Percentiles rank a stretch among this genome's conserved stretches.
phyloP scores from a whole-genome alignment of 2,888 invertebrate genomes.

The Metopia argyrocephala region DNA sequence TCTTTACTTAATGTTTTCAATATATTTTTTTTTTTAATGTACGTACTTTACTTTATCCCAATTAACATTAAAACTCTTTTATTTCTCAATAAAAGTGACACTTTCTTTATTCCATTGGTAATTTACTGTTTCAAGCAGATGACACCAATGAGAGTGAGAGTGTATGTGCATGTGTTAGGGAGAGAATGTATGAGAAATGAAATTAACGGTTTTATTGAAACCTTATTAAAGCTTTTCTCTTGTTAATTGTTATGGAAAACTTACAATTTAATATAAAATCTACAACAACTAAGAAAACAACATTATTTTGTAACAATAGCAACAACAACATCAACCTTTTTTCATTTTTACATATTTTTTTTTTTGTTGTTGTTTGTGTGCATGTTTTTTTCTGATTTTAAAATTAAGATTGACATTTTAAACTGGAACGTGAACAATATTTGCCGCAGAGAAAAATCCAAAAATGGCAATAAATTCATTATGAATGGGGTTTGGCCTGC shows the following conservation, averaged over 20 bases:
- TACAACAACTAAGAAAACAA: neutral
- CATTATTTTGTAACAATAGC: neutral
- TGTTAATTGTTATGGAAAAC: neutral
- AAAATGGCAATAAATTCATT: neutral
- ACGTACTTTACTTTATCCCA: too few species aligned
- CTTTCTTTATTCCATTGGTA: neutral
- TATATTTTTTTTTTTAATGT: too few species aligned
- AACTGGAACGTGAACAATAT: neutral
- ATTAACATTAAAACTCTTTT: neutral
- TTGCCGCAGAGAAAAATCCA: neutral
- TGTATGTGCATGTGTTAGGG: neutral
- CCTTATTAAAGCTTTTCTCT: neutral
- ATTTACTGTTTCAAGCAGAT: neutral
- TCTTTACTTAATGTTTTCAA: neutral
- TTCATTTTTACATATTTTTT: neutral
- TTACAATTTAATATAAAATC: neutral
- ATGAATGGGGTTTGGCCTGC: neutral
- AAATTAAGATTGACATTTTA: neutral
- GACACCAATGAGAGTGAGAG: neutral
- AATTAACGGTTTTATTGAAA: neutral
- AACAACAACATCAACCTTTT: neutral
- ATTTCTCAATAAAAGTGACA: neutral
- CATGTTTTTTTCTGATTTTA: neutral
- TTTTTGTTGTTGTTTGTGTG: neutral
- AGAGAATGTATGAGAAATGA: too few species aligned